Base-by-base conservation (phyloP, 2,888 invertebrate species). In the Apotomis betuletana region DNA sequence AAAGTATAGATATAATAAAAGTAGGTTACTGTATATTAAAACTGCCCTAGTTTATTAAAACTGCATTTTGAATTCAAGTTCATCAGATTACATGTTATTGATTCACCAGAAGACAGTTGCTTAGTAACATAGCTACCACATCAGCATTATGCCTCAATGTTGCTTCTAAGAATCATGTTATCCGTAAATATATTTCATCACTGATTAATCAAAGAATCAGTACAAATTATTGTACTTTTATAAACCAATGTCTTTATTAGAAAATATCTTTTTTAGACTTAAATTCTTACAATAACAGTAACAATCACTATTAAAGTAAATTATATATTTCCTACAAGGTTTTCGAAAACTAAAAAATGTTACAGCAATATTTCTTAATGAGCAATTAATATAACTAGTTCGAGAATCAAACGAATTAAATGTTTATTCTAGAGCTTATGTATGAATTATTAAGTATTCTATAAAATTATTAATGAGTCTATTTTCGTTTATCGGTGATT, bases 61-160 rank as follows among this genome's bases (percentile, higher is more conserved):
- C 41, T 36, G 54, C 55, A 10, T 5, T 54, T 64, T 9, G 13
- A 62, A 36, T 36, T 51, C 27, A 62, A 62, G 61, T 59, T 59
- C 6, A 9, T n/a, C 46, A 60, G 27, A n/a, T 27, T 27, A 15
- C 12, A 51, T 6, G 9, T 36, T 62, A 62, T 62, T 62, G 62
- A 62, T 62, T 62, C 49, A 62, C 4, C 64, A 64, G 27, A 13
- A 8, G 4, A 3, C 44, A 12, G 64, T 64, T 64, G 64, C 64
- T 64, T 44, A 55, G 64, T 55, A 55, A 64, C 64, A 15, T 61
- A 49, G 12, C 27, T 27, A 27, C 27, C 49, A 5, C 27, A 27
- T 61, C 12, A 36, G 49, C 27, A 27, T 27, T 27, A 27, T 27
- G 27, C 9, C 10, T 46, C 46, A n/a, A 38, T 38, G 12, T 9